A percentile compares a stretch with the other conserved stretches of the same genome.
phyloP scores from a whole-genome alignment of 2,888 invertebrate species.

The Agrotis puta region DNA sequence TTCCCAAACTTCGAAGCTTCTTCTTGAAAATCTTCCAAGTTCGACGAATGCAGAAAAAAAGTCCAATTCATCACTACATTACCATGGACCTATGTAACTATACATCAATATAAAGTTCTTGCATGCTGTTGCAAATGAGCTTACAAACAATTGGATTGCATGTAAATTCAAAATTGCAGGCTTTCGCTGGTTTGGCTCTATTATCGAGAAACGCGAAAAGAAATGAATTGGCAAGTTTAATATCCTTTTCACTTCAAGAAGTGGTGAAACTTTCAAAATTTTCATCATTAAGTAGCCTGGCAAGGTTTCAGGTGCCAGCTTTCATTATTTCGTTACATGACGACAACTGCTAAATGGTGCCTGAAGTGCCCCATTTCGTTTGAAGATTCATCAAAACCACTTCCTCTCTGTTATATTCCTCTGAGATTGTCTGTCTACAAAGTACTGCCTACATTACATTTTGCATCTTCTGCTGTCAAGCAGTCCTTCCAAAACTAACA shows the following conservation, averaged over 20 bases:
- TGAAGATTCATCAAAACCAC: constrained; percentile 3
- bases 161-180: constrained; percentile 37
- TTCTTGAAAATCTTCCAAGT: constrained; percentile 1
- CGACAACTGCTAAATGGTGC: background rate
- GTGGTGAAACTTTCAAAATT: background rate
- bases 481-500: background rate
- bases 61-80: constrained; percentile 19
- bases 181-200: constrained; percentile 42
- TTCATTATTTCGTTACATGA: background rate
- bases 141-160: constrained; percentile 57
- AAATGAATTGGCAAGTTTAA: constrained; percentile 20
- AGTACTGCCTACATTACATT: background rate
- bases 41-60: constrained; percentile 19
- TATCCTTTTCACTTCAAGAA: background rate
- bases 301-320: background rate
- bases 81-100: constrained; percentile 49
- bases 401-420: background rate
- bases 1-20: constrained; percentile 6
- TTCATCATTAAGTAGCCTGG: background rate
- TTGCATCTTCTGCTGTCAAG: background rate
- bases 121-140: constrained; percentile 50
- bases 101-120: constrained; percentile 41
- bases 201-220: constrained; percentile 10
- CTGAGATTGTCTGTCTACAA: background rate
- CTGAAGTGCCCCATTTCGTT: background rate